Base-by-base conservation (phyloP, 2,113 vertebrate genomes). In the Ctenodactylus gundi region DNA sequence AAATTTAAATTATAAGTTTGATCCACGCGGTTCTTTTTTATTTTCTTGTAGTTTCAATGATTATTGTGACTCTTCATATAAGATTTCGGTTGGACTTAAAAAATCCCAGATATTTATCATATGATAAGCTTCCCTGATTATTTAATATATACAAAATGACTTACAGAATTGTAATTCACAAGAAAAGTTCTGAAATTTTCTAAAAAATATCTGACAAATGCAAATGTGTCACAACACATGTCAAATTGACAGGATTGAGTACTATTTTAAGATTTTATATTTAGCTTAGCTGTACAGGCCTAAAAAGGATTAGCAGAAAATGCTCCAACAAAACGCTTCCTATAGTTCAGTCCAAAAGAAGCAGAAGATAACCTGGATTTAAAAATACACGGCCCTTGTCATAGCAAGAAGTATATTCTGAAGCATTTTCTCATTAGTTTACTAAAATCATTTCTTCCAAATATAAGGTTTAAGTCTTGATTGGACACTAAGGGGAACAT, bases 11-110 rank as follows among this genome's bases (percentile, higher is more conserved):
- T 46, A 90, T 90, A 55, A 90, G 84, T 60, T 90, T 23, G 51
- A 1, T 87, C 18, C 31, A 29, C 20, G 46, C 31, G n/a, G 10
- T 67, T 92, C 29, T 53, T 18, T 64, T 51, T n/a, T 62, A 55
- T 85, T 67, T 87, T 92, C n/a, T 34, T 92, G 18, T 95, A 72
- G 10, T 93, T 94, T 90, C 85, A 75, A 90, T 72, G n/a, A 60
- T 25, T 65, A 15, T 44, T 65, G 0, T 76, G 34, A 44, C 14
- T 68, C 75, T 78, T 92, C 8, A 87, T 93, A 78, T 82, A 81
- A 94, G 89, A 44, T 83, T 92, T 31, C 83, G 72, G 65, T 51
- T 85, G 8, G 41, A 60, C 31, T 58, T 72, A 27, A 81, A 81
- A 95, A 65, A 64, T 34, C 12, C 2, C 87, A 80, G 27, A 36